These are phyloP conservation scores for Gortyna flavago DNA, from an alignment of 2,888 invertebrate genomes.

Conservation along the genomic window DNA sequence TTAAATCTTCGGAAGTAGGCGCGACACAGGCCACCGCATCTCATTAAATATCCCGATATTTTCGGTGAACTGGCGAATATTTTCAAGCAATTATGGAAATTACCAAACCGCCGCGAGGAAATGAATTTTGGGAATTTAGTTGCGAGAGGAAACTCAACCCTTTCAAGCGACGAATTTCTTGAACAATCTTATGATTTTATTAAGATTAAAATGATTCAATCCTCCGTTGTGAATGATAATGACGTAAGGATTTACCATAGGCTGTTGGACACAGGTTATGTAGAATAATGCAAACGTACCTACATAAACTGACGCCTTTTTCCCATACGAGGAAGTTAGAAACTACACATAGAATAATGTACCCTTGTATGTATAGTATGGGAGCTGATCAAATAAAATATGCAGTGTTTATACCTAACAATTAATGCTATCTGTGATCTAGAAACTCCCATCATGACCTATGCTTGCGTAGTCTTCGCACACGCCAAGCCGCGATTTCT, in stretches of 20 bases:
- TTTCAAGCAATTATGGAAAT: slow-evolving; percentile 68
- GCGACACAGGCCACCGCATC: slow-evolving; percentile 69
- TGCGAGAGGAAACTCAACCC: slow-evolving; percentile 45
- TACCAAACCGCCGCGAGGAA: slow-evolving; percentile 58
- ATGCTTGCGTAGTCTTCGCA: too few relatives aligned
- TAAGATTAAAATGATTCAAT: slow-evolving; percentile 58
- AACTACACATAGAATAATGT: background rate
- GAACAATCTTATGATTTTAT: slow-evolving; percentile 55
- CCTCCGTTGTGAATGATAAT: slow-evolving; percentile 45
- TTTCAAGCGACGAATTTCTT: slow-evolving; percentile 37
- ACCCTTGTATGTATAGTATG: background rate
- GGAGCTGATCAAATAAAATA: background rate
- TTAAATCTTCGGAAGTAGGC: slow-evolving; percentile 80
- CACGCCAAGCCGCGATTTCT: too few relatives aligned
- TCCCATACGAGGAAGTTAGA: too few relatives aligned
- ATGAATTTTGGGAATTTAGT: slow-evolving; percentile 62
- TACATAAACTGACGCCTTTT: background rate
- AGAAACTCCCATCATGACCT: too few relatives aligned
- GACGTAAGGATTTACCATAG: slow-evolving; percentile 25
- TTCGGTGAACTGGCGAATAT: slow-evolving; percentile 65
- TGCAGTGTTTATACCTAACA: slow-evolving; percentile 15
- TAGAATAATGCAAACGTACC: background rate
- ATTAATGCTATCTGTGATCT: slow-evolving; percentile 37
- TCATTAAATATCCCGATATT: slow-evolving; percentile 72
- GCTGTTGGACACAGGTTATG: slow-evolving; percentile 4